Evolutionary conservation across 2,888 invertebrate species (phyloP), one percentile per base, ranked within the genome.

Genomic region (Harpalus rufipes): DNA sequence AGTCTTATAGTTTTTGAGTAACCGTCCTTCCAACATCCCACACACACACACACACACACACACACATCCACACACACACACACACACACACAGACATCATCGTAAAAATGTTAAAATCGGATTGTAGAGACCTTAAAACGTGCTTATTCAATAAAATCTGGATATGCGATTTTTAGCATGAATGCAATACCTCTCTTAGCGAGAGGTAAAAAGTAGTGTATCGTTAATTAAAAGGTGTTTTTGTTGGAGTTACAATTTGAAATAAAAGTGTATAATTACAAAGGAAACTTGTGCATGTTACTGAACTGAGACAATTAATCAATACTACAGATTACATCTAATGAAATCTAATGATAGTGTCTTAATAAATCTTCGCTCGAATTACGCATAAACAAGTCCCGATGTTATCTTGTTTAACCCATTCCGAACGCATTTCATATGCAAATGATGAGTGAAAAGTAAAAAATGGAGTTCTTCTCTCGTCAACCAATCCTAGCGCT

Each of bases 311-410:
- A 74, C 72, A 78, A 78, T 78, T 58, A 78, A 78, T 78, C 78
- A 78, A 78, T 78, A 58, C n/a, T n/a, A n/a, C 14, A 14, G 56
- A 56, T 78, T 78, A 32, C 21, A 78, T 78, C 78, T 58, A 78
- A 78, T 78, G 78, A 78, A 78, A 78, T 56, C 58, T 58, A 78
- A 78, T 78, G 78, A 78, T 78, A 58, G 58, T 78, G 78, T 58
- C 78, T 78, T 78, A 78, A 78, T 78, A 78, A 78, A 78, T 78
- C 78, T 58, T 78, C 16, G 7, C 18, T 44, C 12, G 72, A 74
- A 41, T 41, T 41, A 10, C 44, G 72, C 72, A 74, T 74, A 41
- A 74, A 41, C 41, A 74, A 74, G 44, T 74, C 72, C 41, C 68
- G 44, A 76, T 44, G 44, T 51, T 51, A 51, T 51, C 21, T 51